Evolutionary conservation across 2,888 invertebrate genomes (phyloP), one percentile per base, ranked within the genome.

Genomic region (Phengaris arion): DNA sequence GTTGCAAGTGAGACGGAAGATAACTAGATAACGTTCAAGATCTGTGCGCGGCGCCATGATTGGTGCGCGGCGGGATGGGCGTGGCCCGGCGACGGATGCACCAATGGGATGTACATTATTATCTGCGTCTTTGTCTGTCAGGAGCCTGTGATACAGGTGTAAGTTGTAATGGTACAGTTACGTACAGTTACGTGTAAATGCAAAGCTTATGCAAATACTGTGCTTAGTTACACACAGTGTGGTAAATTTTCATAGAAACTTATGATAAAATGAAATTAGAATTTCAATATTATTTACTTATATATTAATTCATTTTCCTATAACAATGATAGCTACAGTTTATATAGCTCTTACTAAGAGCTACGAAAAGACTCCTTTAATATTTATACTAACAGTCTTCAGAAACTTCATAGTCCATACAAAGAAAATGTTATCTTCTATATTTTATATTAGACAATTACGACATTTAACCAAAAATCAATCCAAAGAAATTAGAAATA

Each of bases 101-200:
- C 94, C 94, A 94, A 94, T 94, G 91, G 92, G 93, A 93, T 93
- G 91, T 84, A 85, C 91, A 88, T 85, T 87, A 89, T 93, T 93
- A 92, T 93, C 93, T 92, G 87, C 91, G 90, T 92, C 92, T 92
- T 93, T 93, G 94, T 94, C 94, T 94, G 94, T 92, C 94, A 87
- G 84, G 91, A 90, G 84, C 89, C 90, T 90, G 90, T 84, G 84
- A 82, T 78, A 81, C 82, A 82, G 83, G 82, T 81, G 82, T 64
- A 64, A 64, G 12, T 35, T 35, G 35, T 35, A 35, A 35, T 4
- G 35, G 35, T 35, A 35, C 35, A 35, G 3, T 35, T 35, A 35
- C 12, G 64, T 64, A 52, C 52, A 64, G 59, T 22, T 59, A 64
- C 35, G 64, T 64, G 64, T 64, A 64, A 35, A 64, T 64, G n/a